Conservation (phyloP, 2,888 invertebrate species). For the Hyles lineata region DNA sequence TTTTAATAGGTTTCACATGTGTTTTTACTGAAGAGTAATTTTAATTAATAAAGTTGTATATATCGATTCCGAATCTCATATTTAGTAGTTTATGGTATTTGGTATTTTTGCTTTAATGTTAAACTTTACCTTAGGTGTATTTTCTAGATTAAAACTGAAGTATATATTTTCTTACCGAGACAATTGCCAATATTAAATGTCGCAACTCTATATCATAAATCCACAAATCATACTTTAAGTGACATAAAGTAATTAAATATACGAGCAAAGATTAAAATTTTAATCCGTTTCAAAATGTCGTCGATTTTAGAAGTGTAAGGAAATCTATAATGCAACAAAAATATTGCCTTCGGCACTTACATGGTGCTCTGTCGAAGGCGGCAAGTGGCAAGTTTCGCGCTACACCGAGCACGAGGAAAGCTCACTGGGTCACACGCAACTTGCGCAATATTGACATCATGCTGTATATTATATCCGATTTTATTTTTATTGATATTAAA, state of each 20-base stretch:
- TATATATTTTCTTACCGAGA: too few species aligned
- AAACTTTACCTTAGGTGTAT: too few species aligned
- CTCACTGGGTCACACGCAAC: slow-evolving; percentile 48
- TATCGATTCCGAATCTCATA: neutral
- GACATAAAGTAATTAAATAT: neutral
- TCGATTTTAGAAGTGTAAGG: neutral
- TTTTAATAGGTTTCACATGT: neutral
- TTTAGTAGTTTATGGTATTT: too few species aligned
- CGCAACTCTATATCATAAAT: too few species aligned
- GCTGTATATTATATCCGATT: slow-evolving; percentile 9
- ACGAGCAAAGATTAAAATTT: neutral
- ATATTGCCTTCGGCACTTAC: slow-evolving; percentile 22
- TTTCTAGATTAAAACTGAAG: too few species aligned
- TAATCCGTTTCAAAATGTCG: neutral
- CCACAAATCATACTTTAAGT: too few species aligned
- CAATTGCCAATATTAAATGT: too few species aligned
- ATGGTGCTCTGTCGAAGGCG: slow-evolving; percentile 34
- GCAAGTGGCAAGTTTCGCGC: slow-evolving; percentile 53
- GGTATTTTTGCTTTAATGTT: too few species aligned
- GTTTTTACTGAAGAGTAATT: neutral
- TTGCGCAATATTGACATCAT: slow-evolving; percentile 33
- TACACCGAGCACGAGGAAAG: slow-evolving; percentile 51
- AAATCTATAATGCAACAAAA: slow-evolving; percentile 24
- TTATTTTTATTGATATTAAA: neutral
- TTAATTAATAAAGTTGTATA: neutral